Percentiles rank a stretch among this genome's conserved stretches.
Conservation (phyloP, 2,113 vertebrate genomes). For the Propithecus coquereli region DNA sequence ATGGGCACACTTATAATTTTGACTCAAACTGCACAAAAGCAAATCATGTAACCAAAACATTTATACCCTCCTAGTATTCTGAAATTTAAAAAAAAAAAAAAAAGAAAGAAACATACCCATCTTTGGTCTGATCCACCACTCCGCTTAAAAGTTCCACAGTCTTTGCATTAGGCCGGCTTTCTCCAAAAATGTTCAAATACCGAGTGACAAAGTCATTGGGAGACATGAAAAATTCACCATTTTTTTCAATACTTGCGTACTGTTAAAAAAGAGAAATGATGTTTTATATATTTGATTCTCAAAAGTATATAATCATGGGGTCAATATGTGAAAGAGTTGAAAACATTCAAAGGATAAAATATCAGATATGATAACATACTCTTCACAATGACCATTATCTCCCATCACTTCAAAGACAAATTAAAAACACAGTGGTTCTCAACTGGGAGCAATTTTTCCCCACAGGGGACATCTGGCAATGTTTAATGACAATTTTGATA, state of each 20-base stretch:
- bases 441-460: not conserved
- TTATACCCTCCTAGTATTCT: too few species aligned
- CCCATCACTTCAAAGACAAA: not conserved
- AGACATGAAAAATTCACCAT: constrained; percentile 90
- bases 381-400: not conserved
- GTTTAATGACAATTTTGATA: not conserved
- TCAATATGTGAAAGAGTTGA: not conserved
- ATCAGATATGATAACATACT: not conserved
- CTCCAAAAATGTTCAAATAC: constrained; percentile 87
- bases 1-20: too few species aligned
- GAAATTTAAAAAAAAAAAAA: not conserved
- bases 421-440: not conserved
- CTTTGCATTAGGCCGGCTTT: constrained; percentile 83
- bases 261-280: constrained; percentile 64
- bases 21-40: too few species aligned
- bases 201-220: constrained; percentile 88
- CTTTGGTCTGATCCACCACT: constrained; percentile 92
- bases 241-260: constrained; percentile 91
- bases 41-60: too few species aligned
- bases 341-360: constrained; percentile 1
- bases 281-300: constrained; percentile 12
- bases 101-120: constrained; percentile 83
- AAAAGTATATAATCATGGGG: not conserved
- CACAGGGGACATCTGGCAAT: not conserved
- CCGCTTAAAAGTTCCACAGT: constrained; percentile 87